phyloP scores from a whole-genome alignment of 2,888 invertebrate species.

The Lithosia quadra region DNA sequence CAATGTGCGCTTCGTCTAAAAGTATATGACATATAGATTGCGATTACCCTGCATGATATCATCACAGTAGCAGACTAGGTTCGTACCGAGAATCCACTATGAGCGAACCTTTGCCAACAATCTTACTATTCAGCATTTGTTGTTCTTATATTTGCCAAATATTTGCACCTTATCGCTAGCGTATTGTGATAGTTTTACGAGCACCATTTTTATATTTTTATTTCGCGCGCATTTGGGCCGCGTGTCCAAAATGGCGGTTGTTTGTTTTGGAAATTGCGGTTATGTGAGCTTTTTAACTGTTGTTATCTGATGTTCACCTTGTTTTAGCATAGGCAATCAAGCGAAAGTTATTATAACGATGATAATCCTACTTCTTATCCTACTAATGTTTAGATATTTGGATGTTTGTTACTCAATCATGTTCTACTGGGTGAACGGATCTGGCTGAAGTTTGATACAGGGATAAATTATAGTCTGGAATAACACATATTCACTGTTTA shows the following conservation, averaged over 20 bases:
- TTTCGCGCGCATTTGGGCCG: slow-evolving; percentile 64
- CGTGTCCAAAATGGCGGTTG: slow-evolving; percentile 62
- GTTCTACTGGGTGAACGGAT: too few species aligned
- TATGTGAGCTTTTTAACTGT: slow-evolving; percentile 46
- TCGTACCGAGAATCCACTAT: slow-evolving; percentile 60
- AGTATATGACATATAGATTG: slow-evolving; percentile 54
- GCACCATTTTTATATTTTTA: slow-evolving; percentile 66
- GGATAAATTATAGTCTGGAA: too few species aligned
- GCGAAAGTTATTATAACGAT: not conserved
- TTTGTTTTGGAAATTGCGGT: slow-evolving; percentile 57
- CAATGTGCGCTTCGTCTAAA: slow-evolving; percentile 49
- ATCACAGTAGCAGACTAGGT: slow-evolving; percentile 51
- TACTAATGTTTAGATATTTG: too few species aligned
- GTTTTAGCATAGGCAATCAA: not conserved
- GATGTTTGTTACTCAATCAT: too few species aligned
- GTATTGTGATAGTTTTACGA: slow-evolving; percentile 75
- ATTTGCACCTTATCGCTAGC: slow-evolving; percentile 75
- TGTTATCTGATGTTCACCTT: slow-evolving; percentile 23
- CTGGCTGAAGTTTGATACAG: too few species aligned
- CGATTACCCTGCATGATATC: slow-evolving; percentile 63
- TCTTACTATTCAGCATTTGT: slow-evolving; percentile 76
- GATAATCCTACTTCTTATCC: too few species aligned
- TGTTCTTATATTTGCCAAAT: slow-evolving; percentile 81
- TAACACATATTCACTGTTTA: too few species aligned
- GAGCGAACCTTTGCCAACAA: slow-evolving; percentile 73